Base-by-base conservation (phyloP, 2,888 invertebrate genomes). In the Oscheius myriophilus region DNA sequence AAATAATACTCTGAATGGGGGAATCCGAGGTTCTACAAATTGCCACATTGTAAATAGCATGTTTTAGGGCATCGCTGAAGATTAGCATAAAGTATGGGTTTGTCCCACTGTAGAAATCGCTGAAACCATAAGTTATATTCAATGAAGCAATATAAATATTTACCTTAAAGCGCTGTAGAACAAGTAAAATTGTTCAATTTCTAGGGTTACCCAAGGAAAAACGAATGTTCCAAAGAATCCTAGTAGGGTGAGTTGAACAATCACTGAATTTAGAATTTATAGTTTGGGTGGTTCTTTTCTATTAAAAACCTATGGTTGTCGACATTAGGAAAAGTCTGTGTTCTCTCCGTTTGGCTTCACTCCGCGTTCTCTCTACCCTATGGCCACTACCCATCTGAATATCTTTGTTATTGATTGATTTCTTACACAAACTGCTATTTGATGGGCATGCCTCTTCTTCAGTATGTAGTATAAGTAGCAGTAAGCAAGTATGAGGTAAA, bases 121-220 rank as follows among this genome's bases (percentile, higher is more conserved):
- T 67, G 23, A 25, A 62, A 49, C 7, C 9, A 18, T n/a, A 53
- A 53, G 7, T 49, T 49, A 33, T 33, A 6, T 33, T n/a, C n/a
- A n/a, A n/a, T n/a, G n/a, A n/a, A 49, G 12, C 46, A n/a, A 52
- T 0, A 63, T 1, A 25, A 3, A 3, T 33, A 0, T 21, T 12
- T 52, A 53, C 67, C 67, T 67, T n/a, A 67, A 33, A 16, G 67
- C 67, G n/a, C 39, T 67, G 42, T 67, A 67, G 41, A 67, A 51
- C 51, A 52, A 61, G 33, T 67, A 67, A 54, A 67, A 67, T 42
- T 67, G 67, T 43, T 58, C 67, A 14, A 53, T 59, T 11, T 59
- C 61, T 14, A 67, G 21, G n/a, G 49, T 51, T 1, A 42, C 45
- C 12, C 39, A 14, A 16, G 59, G 52, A 11, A 59, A 51, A 25